Percentiles rank a stretch among this genome's conserved stretches.
These are phyloP conservation scores for Callochromis pleurospilus DNA, from an alignment of 2,113 vertebrate genomes.

Conservation along the genomic window DNA sequence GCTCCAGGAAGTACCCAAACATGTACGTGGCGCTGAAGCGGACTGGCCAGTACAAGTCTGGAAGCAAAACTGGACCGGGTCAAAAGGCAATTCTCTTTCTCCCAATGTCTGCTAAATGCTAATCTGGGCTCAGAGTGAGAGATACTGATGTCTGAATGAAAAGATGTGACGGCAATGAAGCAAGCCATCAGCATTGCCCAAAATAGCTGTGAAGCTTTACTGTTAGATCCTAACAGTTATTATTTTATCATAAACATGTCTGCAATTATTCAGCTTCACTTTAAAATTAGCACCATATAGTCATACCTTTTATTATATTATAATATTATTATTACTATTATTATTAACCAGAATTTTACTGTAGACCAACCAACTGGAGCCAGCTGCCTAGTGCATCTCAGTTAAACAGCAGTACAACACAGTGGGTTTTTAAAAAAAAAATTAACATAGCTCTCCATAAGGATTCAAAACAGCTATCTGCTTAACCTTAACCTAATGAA, in stretches of 20 bases:
- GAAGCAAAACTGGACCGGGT: constrained; percentile 87
- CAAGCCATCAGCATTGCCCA: constrained; percentile 11
- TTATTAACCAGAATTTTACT: neutral
- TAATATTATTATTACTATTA: neutral
- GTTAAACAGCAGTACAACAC: neutral
- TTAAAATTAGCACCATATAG: neutral
- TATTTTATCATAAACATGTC: neutral
- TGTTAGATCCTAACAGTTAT: neutral
- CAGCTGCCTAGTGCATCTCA: neutral
- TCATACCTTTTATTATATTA: neutral
- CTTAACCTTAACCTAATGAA: neutral
- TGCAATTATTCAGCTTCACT: neutral
- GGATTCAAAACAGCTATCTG: neutral
- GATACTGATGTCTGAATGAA: neutral
- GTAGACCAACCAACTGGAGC: neutral
- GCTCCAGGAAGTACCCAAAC: constrained; percentile 87
- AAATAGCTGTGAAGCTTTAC: constrained; percentile 46
- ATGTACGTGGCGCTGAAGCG: constrained; percentile 98
- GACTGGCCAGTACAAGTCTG: constrained; percentile 92
- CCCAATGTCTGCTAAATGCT: constrained; percentile 91
- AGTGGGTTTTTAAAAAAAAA: fast-evolving
- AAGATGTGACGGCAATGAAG: constrained; percentile 42
- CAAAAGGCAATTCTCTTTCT: constrained; percentile 99
- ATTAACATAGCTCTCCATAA: neutral
- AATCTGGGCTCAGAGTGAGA: constrained; percentile 35